phyloP scores from a whole-genome alignment of 2,888 invertebrate genomes.

The Drosophila formosana region DNA sequence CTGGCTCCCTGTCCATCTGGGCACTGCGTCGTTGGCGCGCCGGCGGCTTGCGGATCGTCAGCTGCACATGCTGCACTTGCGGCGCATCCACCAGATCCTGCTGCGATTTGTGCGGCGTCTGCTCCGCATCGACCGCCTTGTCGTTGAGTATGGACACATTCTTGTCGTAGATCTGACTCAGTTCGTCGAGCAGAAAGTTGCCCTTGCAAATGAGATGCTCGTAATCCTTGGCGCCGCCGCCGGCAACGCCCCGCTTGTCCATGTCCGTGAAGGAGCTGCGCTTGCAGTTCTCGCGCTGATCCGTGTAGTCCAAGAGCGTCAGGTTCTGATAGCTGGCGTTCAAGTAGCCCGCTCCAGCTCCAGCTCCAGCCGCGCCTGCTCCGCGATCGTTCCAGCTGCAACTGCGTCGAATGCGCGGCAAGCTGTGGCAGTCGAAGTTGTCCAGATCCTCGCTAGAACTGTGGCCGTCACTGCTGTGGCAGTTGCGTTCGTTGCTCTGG shows the following conservation, averaged over 20 bases:
- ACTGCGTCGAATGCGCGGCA: conserved; percentile 71
- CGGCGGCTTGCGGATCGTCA: conserved; percentile 79
- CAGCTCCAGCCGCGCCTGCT: not conserved
- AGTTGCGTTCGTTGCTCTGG: conserved; percentile 20
- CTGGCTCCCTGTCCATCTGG: not conserved
- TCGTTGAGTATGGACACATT: conserved; percentile 87
- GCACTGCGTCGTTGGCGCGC: conserved; percentile 63
- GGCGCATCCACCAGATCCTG: conserved; percentile 27
- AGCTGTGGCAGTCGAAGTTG: conserved; percentile 50
- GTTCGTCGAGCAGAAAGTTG: conserved; percentile 85
- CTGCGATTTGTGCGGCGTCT: not conserved
- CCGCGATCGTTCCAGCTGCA: conserved; percentile 79
- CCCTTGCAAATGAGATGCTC: conserved; percentile 80
- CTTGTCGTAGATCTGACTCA: conserved; percentile 86
- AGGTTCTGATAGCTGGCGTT: conserved; percentile 89
- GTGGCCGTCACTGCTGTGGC: conserved; percentile 41
- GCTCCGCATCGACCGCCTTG: conserved; percentile 67
- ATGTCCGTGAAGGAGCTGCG: conserved; percentile 49
- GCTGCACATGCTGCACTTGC: conserved; percentile 78
- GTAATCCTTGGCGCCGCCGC: conserved; percentile 59
- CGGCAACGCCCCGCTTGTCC: conserved; percentile 39
- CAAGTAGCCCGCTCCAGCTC: conserved; percentile 78
- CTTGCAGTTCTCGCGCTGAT: conserved; percentile 61
- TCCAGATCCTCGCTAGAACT: conserved; percentile 65
- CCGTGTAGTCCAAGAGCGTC: conserved; percentile 87